Percentiles rank a stretch among this genome's conserved stretches.
These are phyloP conservation scores for Neofelis nebulosa DNA, from an alignment of 2,113 vertebrate species.

Conservation along the genomic window DNA sequence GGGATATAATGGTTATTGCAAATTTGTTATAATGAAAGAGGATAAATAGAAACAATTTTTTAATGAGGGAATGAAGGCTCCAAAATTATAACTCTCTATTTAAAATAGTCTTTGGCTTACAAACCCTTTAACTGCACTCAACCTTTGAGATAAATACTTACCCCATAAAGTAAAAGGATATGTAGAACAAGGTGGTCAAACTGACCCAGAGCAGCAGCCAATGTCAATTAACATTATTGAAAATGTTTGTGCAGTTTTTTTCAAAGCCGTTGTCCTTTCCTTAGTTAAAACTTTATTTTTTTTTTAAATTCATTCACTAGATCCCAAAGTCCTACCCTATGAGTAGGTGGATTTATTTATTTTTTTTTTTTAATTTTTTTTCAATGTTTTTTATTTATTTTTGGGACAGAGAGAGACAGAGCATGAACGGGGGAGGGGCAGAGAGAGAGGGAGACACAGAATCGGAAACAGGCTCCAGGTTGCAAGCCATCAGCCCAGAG, in stretches of 20 bases:
- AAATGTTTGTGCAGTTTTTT: neutral
- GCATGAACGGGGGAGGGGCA: too few relatives aligned
- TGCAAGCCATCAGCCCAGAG: too few relatives aligned
- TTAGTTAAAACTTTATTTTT: conserved; percentile 52
- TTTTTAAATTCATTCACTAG: neutral
- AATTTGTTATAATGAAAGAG: neutral
- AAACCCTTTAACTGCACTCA: conserved; percentile 7
- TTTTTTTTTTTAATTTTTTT: too few relatives aligned
- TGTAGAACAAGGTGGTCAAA: neutral
- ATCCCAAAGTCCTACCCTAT: neutral
- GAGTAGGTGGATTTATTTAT: neutral
- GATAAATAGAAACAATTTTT: neutral
- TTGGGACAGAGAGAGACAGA: too few relatives aligned
- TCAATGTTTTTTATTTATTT: too few relatives aligned
- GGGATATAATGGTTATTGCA: neutral
- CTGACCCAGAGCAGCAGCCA: neutral
- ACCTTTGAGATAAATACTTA: neutral
- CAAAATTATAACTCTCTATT: conserved; percentile 17
- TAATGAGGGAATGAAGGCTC: neutral
- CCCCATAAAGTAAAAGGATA: neutral
- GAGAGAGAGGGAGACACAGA: too few relatives aligned
- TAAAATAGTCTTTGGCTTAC: conserved; percentile 17
- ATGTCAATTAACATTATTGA: neutral
- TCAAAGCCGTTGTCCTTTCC: neutral
- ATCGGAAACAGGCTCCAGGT: too few relatives aligned